Conservation (phyloP, 2,797 vertebrate species). For the Squalus acanthias region DNA sequence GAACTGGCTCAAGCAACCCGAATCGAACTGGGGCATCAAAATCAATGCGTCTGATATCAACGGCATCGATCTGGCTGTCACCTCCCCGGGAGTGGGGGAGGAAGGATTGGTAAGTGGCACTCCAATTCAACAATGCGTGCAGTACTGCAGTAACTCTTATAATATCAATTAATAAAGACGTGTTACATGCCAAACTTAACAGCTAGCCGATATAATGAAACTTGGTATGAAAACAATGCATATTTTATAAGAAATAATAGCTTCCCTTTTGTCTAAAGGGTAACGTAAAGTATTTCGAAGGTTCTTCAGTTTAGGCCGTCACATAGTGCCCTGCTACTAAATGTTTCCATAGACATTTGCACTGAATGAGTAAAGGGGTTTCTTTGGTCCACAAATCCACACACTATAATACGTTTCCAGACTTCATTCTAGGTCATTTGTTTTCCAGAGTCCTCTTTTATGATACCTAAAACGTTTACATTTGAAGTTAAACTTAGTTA, state of each 20-base stretch:
- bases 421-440: background rate
- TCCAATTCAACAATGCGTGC: background rate
- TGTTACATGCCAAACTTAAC: background rate
- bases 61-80: conserved; percentile 83
- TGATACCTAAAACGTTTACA: background rate
- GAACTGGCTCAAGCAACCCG: conserved; percentile 94
- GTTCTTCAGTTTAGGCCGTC: background rate
- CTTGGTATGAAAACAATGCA: background rate
- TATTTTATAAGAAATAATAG: background rate
- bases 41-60: conserved; percentile 88
- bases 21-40: conserved; percentile 97
- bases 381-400: background rate
- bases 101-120: conserved; percentile 83
- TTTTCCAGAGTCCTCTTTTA: background rate
- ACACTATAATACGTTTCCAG: background rate
- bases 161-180: conserved; percentile 3
- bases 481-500: background rate
- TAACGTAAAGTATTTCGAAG: background rate
- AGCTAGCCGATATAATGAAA: background rate
- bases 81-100: conserved; percentile 76
- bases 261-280: background rate
- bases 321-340: background rate
- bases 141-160: background rate
- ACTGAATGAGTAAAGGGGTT: background rate
- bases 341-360: background rate